These are phyloP conservation scores for Brachylomia viminalis DNA, from an alignment of 2,888 invertebrate species.

Conservation along the genomic window DNA sequence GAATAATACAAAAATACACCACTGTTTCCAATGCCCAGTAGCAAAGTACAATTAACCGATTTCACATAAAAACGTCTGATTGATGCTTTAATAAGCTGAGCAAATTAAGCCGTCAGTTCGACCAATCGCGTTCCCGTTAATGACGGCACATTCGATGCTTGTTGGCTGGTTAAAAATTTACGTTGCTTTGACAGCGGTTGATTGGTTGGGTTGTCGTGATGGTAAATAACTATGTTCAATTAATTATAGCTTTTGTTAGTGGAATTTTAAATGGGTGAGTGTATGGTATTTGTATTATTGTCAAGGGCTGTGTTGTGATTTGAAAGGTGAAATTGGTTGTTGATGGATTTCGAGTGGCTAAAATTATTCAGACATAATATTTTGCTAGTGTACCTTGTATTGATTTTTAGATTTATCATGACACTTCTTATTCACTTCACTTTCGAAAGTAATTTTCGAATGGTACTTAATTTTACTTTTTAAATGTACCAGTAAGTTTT, in stretches of 20 bases:
- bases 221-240: slow-evolving; percentile 46
- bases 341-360: neutral
- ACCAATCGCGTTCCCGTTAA: slow-evolving; percentile 44
- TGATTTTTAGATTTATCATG: neutral
- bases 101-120: slow-evolving; percentile 68
- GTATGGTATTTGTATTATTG: neutral
- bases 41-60: slow-evolving; percentile 37
- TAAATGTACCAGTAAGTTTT: too few species aligned
- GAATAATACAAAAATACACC: neutral
- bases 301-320: too few species aligned
- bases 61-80: slow-evolving; percentile 61
- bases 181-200: slow-evolving; percentile 29
- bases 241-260: slow-evolving; percentile 26
- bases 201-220: slow-evolving; percentile 15
- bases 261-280: neutral
- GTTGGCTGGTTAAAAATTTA: slow-evolving; percentile 57
- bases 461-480: neutral
- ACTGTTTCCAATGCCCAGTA: slow-evolving; percentile 5
- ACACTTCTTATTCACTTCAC: too few species aligned
- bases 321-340: neutral
- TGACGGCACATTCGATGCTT: slow-evolving; percentile 57
- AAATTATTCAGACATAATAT: neutral
- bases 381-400: neutral
- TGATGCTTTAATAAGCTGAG: slow-evolving; percentile 66
- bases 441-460: neutral